Percentiles rank a stretch among this genome's conserved stretches.
Conservation (phyloP, 1,140 invertebrate genomes). For the Cyphomyrmex costatus region DNA sequence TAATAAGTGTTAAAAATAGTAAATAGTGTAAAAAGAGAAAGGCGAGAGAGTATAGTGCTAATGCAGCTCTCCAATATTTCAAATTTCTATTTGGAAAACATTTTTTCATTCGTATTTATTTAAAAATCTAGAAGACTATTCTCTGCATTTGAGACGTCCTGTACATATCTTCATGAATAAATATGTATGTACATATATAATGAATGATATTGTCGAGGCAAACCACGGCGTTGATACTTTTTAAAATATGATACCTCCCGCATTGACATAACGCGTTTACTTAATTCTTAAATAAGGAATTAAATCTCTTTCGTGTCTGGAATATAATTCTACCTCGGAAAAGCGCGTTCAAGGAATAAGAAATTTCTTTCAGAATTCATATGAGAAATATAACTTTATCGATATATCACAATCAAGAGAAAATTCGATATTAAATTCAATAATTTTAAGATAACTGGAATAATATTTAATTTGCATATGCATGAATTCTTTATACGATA, state of each 20-base stretch:
- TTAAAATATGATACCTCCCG: neutral
- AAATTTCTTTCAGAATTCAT: neutral
- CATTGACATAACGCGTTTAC: neutral
- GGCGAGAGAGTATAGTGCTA: neutral
- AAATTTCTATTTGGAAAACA: neutral
- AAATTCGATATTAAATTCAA: neutral
- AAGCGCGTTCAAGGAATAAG: neutral
- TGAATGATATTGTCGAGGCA: neutral
- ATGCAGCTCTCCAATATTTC: neutral
- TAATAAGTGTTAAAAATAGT: conserved; percentile 1
- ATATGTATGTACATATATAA: neutral
- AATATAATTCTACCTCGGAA: neutral
- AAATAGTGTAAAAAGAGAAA: neutral
- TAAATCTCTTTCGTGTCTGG: neutral
- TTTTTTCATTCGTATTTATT: conserved; percentile 5
- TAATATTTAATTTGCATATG: neutral
- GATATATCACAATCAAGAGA: neutral
- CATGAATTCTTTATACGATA: neutral
- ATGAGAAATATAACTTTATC: neutral
- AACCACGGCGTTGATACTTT: neutral
- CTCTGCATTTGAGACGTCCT: neutral
- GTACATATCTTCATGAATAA: neutral
- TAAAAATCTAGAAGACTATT: neutral
- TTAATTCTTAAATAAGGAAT: neutral
- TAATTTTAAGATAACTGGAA: neutral